Evolutionary conservation across 2,797 vertebrate species (phyloP), one percentile per base, ranked within the genome.

Genomic region (Taenioides sp.): DNA sequence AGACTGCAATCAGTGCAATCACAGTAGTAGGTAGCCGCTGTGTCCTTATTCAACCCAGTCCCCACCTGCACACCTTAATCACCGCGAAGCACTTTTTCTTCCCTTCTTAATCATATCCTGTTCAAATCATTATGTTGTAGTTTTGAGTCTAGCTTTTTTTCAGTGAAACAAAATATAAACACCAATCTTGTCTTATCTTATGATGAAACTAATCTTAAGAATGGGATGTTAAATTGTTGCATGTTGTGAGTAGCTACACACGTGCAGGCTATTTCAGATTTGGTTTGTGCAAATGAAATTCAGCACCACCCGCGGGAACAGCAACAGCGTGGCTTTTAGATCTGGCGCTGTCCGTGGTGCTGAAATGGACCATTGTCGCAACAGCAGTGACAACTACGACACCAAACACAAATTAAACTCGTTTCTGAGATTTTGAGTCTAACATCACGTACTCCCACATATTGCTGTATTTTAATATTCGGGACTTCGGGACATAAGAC

Each of bases 311-410:
- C 1, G 2, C 1, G 5, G 16, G 82, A 80, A 90, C 84, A 91
- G 91, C 76, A 78, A 75, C 86, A 3, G 69, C 20, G 22, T 10
- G 12, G 55, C n/a, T 3, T 49, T 49, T 31, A 14, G 25, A 11
- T 43, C 54, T 25, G 57, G 64, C 11, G 80, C 93, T 93, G 87
- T 93, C 91, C 89, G 23, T 69, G 90, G 93, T 93, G 74, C 92
- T 92, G 91, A 92, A 88, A 17, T 10, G 40, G 62, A 49, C 47
- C 5, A 23, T 4, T 5, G 65, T 67, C 55, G 22, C 37, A 65
- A 43, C 27, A 68, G 43, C 47, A 10, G 49, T 20, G 40, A 57
- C 73, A 63, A 63, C 43, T 17, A 40, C 27, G 57, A 22, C 22
- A 61, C 3, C 9, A 40, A 12, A 1, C 12, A 12, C 9, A 25